Evolutionary conservation across 1,140 invertebrate genomes (phyloP).

Genomic region (Whitmania pigra): DNA sequence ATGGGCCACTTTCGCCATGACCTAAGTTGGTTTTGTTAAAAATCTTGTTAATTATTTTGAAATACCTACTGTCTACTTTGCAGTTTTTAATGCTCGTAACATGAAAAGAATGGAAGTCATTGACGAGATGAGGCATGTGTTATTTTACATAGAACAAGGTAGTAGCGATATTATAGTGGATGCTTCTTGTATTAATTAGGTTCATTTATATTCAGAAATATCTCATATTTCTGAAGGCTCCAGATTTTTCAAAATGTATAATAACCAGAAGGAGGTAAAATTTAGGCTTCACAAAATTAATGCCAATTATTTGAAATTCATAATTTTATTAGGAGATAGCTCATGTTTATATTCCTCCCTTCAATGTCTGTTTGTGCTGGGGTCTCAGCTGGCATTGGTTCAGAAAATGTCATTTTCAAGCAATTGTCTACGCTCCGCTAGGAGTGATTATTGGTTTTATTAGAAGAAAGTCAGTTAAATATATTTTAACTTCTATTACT

Average conservation of each 20-base stretch:
- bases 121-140: slow-evolving; percentile 21
- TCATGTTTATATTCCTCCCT: slow-evolving; percentile 17
- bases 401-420: slow-evolving; percentile 18
- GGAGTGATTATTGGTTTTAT: slow-evolving; percentile 23
- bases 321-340: slow-evolving; percentile 17
- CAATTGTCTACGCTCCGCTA: slow-evolving; percentile 20
- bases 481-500: neutral
- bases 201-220: neutral
- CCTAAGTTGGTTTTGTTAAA: slow-evolving; percentile 8
- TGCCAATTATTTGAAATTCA: neutral
- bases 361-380: slow-evolving; percentile 16
- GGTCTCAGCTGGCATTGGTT: slow-evolving; percentile 24
- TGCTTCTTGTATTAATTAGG: neutral
- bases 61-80: neutral
- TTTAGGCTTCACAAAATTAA: neutral
- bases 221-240: neutral
- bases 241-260: slow-evolving; percentile 4
- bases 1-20: slow-evolving; percentile 21
- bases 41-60: neutral
- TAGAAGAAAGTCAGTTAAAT: slow-evolving; percentile 17
- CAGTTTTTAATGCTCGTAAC: slow-evolving; percentile 11
- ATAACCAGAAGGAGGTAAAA: slow-evolving; percentile 4
- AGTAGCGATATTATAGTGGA: neutral
- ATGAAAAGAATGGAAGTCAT: slow-evolving; percentile 21
- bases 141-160: slow-evolving; percentile 24